Evolutionary conservation across 2,797 vertebrate species (phyloP).

Genomic region (Cirrhinus mrigala): DNA sequence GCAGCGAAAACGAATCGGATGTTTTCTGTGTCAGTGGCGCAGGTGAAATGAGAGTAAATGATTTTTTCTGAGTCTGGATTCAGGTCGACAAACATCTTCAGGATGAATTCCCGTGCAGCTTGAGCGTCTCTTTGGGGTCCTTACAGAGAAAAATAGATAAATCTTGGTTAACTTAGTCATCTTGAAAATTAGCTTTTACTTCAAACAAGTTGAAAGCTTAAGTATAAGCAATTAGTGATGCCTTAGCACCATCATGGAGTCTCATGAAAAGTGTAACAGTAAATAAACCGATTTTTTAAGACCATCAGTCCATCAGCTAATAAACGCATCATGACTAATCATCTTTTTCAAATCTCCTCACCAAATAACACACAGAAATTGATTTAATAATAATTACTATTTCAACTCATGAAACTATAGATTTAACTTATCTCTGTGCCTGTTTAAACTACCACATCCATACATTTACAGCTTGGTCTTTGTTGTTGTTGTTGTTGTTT

Average conservation of each 20-base stretch:
- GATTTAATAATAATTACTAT: too few relatives aligned
- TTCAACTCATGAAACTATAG: too few relatives aligned
- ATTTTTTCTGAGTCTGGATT: conserved; percentile 91
- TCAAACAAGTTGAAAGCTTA: not conserved
- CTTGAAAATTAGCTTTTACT: not conserved
- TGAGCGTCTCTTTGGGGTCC: conserved; percentile 89
- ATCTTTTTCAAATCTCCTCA: not conserved
- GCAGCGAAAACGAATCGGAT: conserved; percentile 86
- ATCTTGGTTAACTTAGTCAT: not conserved
- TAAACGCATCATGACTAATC: not conserved
- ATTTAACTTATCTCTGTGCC: too few relatives aligned
- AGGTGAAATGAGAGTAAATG: conserved; percentile 91
- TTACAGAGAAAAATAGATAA: conserved; percentile 61
- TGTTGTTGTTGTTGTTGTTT: too few relatives aligned
- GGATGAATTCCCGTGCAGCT: conserved; percentile 89
- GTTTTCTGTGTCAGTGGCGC: conserved; percentile 90
- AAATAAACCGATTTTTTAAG: not conserved
- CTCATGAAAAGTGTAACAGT: not conserved
- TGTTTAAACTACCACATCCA: too few relatives aligned
- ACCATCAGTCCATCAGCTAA: too few relatives aligned
- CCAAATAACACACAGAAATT: too few relatives aligned
- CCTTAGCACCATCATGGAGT: not conserved
- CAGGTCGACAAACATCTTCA: conserved; percentile 93
- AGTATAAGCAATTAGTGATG: not conserved
- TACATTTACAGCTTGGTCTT: too few relatives aligned